Base-by-base conservation (phyloP, 2,113 vertebrate species). In the Melierax canorus region DNA sequence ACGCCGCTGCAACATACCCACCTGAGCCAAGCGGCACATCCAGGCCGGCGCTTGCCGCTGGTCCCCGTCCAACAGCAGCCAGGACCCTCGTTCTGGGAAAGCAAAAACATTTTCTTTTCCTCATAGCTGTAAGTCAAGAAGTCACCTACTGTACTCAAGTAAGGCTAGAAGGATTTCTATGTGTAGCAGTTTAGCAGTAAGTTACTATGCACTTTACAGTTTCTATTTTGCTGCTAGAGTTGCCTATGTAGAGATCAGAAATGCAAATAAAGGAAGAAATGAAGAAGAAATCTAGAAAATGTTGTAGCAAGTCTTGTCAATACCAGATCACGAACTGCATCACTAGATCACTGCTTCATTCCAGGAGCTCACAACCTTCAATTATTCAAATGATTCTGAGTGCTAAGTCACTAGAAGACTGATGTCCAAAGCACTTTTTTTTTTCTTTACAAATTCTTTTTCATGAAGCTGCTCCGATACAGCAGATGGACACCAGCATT, bases 1-100 rank as follows among this genome's bases (percentile, higher is more conserved):
- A 4, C 0, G 1, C 34, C 41, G 48, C 41, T 38, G 24, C 23
- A 24, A 19, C 34, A 32, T 0, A 3, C 38, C 46, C 1, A 0
- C 38, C 32, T 50, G 51, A 11, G 36, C 16, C 36, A n/a, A 50
- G 46, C 3, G 0, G 39, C 29, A 41, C 36, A 45, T 50, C 53
- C 76, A 62, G 34, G 20, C 34, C 2, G 3, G 29, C 2, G 0
- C 46, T 45, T 50, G 11, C 27, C 0, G 0, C 50, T 81, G 26
- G 39, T 59, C 53, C 38, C 55, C 5, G 0, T 32, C 20, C 45
- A 66, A 48, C 30, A 80, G 79, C 38, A 26, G 38, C 67, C 59
- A 72, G 18, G 15, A 51, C 1, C 2, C 32, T 36, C 2, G 0
- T 39, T 92, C 58, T 15, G 56, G 30, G 59, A 82, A 58, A 58